phyloP scores from a whole-genome alignment of 2,888 invertebrate genomes.

The Clostera curtula region DNA sequence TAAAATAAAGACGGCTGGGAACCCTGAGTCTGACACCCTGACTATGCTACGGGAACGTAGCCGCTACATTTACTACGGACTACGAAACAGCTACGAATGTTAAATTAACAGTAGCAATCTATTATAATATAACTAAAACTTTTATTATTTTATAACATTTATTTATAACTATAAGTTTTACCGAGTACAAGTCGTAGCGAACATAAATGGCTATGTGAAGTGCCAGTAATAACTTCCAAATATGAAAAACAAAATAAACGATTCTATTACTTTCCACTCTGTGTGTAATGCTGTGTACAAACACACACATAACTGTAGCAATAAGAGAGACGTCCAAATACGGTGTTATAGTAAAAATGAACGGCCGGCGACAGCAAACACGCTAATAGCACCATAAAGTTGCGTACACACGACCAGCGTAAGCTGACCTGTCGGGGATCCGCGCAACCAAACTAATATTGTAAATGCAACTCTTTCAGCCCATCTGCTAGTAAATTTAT shows the following conservation, averaged over 20 bases:
- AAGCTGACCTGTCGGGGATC: slow-evolving; percentile 30
- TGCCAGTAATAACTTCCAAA: no score
- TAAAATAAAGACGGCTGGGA: no score
- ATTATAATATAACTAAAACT: no score
- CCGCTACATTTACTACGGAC: slow-evolving; percentile 28
- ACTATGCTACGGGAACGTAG: slow-evolving; percentile 28
- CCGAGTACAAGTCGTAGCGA: background rate
- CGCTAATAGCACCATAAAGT: slow-evolving; percentile 54
- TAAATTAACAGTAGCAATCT: no score
- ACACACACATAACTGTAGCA: slow-evolving; percentile 21
- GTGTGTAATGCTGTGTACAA: no score
- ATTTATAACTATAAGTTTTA: background rate
- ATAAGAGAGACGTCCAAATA: slow-evolving; percentile 33
- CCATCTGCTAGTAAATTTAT: background rate
- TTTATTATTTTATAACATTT: slow-evolving; percentile 8
- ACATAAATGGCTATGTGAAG: no score
- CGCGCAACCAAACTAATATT: slow-evolving; percentile 26
- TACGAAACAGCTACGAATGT: slow-evolving; percentile 19
- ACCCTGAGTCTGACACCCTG: slow-evolving; percentile 28
- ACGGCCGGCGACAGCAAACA: slow-evolving; percentile 50
- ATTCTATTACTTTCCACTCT: no score
- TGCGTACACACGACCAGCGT: slow-evolving; percentile 33
- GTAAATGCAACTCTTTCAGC: background rate
- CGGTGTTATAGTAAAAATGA: slow-evolving; percentile 43
- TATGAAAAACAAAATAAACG: slow-evolving; percentile 6